Conservation (phyloP, 1,140 invertebrate genomes). For the Formica exsecta region DNA sequence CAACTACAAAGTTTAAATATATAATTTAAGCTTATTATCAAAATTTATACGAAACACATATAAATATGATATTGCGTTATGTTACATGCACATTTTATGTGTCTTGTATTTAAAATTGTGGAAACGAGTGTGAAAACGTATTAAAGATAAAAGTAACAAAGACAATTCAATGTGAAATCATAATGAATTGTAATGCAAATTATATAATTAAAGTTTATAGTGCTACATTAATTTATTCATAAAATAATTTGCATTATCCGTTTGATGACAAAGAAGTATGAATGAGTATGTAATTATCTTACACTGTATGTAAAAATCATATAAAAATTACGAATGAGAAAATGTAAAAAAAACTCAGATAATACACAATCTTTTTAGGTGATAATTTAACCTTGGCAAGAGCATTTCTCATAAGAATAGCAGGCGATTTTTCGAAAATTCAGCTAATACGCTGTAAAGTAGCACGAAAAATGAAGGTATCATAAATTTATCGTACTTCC, state of each 20-base stretch:
- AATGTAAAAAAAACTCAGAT: not conserved
- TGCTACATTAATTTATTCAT: not conserved
- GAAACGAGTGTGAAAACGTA: not conserved
- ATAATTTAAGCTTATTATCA: not conserved
- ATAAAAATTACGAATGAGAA: not conserved
- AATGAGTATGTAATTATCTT: not conserved
- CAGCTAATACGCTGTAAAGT: not conserved
- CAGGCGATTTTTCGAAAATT: not conserved
- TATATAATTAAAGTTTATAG: not conserved
- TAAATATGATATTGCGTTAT: not conserved
- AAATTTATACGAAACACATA: not conserved
- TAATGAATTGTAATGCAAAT: not conserved
- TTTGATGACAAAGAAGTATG: not conserved
- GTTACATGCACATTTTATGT: not conserved
- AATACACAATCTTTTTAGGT: not conserved
- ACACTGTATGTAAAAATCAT: not conserved
- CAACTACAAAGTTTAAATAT: slow-evolving; percentile 3
- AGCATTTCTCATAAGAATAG: not conserved
- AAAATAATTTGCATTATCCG: not conserved
- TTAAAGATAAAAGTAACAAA: not conserved
- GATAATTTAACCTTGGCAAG: not conserved
- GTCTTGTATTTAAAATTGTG: not conserved
- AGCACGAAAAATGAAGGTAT: slow-evolving; percentile 1
- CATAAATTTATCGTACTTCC: slow-evolving; percentile 16
- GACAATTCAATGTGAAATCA: not conserved